phyloP scores from a whole-genome alignment of 2,797 vertebrate genomes.

The Triplophysa bombifrons region DNA sequence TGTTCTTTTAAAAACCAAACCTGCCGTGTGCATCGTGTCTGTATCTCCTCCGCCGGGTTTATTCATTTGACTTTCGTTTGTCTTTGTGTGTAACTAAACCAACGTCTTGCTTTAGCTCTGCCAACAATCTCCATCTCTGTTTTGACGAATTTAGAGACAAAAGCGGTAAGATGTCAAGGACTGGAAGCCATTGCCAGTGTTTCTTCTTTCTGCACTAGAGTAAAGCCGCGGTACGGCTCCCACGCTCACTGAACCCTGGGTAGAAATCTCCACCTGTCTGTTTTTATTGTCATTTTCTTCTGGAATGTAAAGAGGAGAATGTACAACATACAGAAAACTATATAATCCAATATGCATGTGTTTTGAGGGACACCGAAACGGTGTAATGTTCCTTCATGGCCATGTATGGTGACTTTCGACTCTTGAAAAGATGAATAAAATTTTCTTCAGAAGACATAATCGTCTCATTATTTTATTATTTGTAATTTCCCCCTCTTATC shows the following conservation, averaged over 20 bases:
- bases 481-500: background rate
- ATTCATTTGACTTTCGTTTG: constrained; percentile 32
- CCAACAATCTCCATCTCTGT: constrained; percentile 72
- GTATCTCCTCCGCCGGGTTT: constrained; percentile 33
- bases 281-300: constrained; percentile 51
- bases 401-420: constrained; percentile 71
- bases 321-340: constrained; percentile 59
- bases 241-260: constrained; percentile 53
- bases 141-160: constrained; percentile 79
- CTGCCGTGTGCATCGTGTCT: constrained; percentile 19
- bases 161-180: constrained; percentile 71
- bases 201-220: constrained; percentile 79
- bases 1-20: background rate
- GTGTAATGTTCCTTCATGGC: constrained; percentile 65
- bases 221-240: constrained; percentile 63
- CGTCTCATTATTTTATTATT: constrained; percentile 48
- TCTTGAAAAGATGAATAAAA: constrained; percentile 69
- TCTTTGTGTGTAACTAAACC: constrained; percentile 57
- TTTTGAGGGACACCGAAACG: constrained; percentile 62
- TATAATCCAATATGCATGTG: constrained; percentile 67
- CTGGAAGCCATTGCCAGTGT: constrained; percentile 76
- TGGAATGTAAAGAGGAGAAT: constrained; percentile 50
- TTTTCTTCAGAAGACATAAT: constrained; percentile 59
- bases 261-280: constrained; percentile 53
- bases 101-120: constrained; percentile 61